Base-by-base conservation (phyloP, 2,797 vertebrate species). In the Sorex maritimensis region DNA sequence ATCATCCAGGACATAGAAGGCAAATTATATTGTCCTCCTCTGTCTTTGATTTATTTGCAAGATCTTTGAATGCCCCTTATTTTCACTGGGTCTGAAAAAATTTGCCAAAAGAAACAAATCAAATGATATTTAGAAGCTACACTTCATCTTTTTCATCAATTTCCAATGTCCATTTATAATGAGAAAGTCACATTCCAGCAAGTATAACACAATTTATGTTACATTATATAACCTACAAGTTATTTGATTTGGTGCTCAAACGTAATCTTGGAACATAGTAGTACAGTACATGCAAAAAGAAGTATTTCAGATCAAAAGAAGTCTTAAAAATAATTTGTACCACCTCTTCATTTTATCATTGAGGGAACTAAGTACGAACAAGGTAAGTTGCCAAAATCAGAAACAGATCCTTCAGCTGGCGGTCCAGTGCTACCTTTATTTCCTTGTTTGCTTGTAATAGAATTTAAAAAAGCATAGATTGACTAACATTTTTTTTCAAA, bases 61-160 rank as follows among this genome's bases (percentile, higher is more conserved):
- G 9, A 73, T 86, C 82, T 94, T 46, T 87, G 74, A 93, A 52
- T 65, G 38, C n/a, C 52, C 84, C n/a, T 86, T 92, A 52, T 78
- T 86, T 93, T 86, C 63, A 44, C 4, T 61, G n/a, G 13, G 7
- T 10, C 49, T 94, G 77, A 86, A 71, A 82, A 44, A 49, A 30
- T n/a, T 77, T 92, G 11, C 46, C 65, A 46, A 75, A 61, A 77
- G 38, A 80, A 94, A 72, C 49, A 88, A 65, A 58, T 21, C 52
- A 72, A 86, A 46, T 81, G 28, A 68, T 85, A 41, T 24, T 24
- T 75, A 72, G 61, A 81, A 67, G 52, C n/a, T 90, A 28, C 28
- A 28, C 15, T 68, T 46, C 21, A 77, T 55, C 2, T 4, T 38
- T 74, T 5, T 86, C 67, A 87, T 67, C 72, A 69, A 63, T 52